A percentile compares a stretch with the other conserved stretches of the same genome.
These are phyloP conservation scores for Anguilla obscura DNA, from an alignment of 2,797 vertebrate species.

Conservation along the genomic window DNA sequence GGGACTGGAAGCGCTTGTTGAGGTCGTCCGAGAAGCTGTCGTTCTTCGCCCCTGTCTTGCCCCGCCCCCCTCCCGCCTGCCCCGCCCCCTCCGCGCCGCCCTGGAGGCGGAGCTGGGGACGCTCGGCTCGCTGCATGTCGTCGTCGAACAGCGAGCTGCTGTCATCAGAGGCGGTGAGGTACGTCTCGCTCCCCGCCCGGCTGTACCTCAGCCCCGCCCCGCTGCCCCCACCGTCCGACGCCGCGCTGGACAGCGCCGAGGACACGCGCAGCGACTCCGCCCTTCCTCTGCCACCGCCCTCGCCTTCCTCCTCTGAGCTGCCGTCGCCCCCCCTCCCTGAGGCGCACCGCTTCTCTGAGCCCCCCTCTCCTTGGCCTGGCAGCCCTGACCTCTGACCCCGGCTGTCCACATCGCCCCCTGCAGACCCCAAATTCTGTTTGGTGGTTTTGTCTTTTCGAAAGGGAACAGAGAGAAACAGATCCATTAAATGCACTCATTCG, in stretches of 20 bases:
- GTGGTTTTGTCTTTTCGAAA: conserved; percentile 70
- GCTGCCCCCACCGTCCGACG: conserved; percentile 74
- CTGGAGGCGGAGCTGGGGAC: conserved; percentile 60
- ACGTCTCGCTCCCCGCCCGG: conserved; percentile 80
- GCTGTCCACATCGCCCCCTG: conserved; percentile 52
- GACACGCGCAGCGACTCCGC: conserved; percentile 66
- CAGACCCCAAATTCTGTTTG: conserved; percentile 61
- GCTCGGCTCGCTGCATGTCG: conserved; percentile 77
- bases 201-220: conserved; percentile 66
- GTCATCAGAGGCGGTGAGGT: conserved; percentile 89
- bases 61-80: conserved; percentile 39
- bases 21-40: conserved; percentile 86
- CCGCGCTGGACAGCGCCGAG: conserved; percentile 74
- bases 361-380: background rate
- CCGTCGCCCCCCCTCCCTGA: conserved; percentile 62
- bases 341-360: conserved; percentile 18
- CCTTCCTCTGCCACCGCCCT: conserved; percentile 52
- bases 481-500: background rate
- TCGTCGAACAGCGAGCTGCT: conserved; percentile 91
- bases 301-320: conserved; percentile 73
- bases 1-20: conserved; percentile 86
- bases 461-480: conserved; percentile 40
- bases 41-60: conserved; percentile 52
- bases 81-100: conserved; percentile 44
- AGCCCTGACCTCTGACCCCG: conserved; percentile 58